Conservation (phyloP, 2,888 invertebrate species). For the Octonoba sinensis region DNA sequence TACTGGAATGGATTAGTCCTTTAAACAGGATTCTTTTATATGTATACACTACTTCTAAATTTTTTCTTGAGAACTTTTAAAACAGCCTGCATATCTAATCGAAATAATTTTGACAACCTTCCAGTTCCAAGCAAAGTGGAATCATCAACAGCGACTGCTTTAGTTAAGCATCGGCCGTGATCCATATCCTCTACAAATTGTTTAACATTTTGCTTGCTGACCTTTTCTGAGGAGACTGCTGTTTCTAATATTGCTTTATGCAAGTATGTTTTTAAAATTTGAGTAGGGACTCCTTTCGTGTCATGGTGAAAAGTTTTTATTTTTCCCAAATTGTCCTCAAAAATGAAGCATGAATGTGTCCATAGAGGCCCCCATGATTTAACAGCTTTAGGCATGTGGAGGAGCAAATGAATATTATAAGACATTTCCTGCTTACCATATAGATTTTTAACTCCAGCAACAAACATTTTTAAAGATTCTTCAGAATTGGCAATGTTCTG, state of each 20-base stretch:
- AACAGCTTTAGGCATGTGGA: conserved; percentile 23
- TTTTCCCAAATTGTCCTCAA: conserved; percentile 22
- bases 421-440: not conserved
- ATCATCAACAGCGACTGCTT: not conserved
- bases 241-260: not conserved
- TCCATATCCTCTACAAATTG: not conserved
- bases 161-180: not conserved
- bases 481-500: not conserved
- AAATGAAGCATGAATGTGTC: conserved; percentile 12
- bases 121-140: not conserved
- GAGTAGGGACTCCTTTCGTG: not conserved
- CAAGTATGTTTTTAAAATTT: not conserved
- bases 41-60: not conserved
- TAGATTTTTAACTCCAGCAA: not conserved
- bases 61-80: not conserved
- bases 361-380: conserved; percentile 22
- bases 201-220: not conserved
- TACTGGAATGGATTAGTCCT: not conserved
- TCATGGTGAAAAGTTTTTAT: conserved; percentile 1
- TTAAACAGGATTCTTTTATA: not conserved
- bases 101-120: not conserved
- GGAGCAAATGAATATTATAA: conserved; percentile 20
- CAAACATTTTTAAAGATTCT: not conserved
- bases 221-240: not conserved
- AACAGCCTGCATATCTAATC: not conserved